Evolutionary conservation across 2,888 invertebrate species (phyloP).

Genomic region (Allygus modestus): DNA sequence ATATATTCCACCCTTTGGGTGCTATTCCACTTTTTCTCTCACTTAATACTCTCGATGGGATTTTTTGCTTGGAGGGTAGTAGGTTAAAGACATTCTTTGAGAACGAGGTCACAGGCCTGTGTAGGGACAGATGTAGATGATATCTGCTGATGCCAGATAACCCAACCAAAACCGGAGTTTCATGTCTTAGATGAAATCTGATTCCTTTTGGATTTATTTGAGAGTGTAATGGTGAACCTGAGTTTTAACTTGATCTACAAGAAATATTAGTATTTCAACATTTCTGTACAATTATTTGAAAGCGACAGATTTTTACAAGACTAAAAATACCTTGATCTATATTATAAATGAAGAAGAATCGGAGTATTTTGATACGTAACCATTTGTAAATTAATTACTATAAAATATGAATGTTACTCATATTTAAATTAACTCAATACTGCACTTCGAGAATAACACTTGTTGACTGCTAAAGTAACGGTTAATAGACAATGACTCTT

Average conservation of each 20-base stretch:
- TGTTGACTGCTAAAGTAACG: no score
- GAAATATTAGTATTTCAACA: no score
- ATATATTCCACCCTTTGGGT: background rate
- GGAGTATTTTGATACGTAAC: no score
- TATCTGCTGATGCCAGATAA: slow-evolving; percentile 25
- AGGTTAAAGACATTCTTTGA: slow-evolving; percentile 6
- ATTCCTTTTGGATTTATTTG: slow-evolving; percentile 21
- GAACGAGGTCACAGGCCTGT: slow-evolving; percentile 26
- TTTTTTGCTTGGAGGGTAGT: slow-evolving; percentile 36
- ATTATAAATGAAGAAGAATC: no score
- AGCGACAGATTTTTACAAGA: no score
- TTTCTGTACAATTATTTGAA: no score
- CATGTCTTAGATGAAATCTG: slow-evolving; percentile 10
- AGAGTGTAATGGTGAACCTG: background rate
- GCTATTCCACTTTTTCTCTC: slow-evolving; percentile 5
- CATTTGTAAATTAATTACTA: no score
- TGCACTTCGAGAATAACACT: no score
- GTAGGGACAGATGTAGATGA: slow-evolving; percentile 30
- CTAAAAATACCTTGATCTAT: no score
- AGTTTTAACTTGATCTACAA: background rate
- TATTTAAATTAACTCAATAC: no score
- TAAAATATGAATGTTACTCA: no score
- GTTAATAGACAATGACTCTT: no score
- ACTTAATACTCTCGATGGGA: background rate
- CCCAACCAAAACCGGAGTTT: background rate